Conservation (phyloP, 2,113 vertebrate species). For the Pongo abelii region DNA sequence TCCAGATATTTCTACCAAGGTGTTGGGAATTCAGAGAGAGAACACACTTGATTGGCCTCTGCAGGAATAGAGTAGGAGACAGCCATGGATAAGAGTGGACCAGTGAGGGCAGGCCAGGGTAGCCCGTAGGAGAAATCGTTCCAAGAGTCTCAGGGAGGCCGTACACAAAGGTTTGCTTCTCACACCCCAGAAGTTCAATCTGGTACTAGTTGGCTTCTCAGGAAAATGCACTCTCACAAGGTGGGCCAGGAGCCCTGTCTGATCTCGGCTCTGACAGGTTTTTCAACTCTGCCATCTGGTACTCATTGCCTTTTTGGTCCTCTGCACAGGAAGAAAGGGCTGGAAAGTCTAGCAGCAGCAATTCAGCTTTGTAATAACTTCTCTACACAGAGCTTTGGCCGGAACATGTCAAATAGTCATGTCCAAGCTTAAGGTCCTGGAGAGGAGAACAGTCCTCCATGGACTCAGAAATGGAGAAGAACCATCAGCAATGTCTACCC, state of each 20-base stretch:
- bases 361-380: background rate
- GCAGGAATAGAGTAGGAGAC: fast-evolving
- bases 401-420: fast-evolving
- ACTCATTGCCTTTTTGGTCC: background rate
- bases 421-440: fast-evolving
- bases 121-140: fast-evolving
- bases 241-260: too few species aligned
- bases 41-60: fast-evolving
- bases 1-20: fast-evolving
- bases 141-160: background rate
- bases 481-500: background rate
- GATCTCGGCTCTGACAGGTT: fast-evolving
- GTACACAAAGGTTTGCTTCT: too few species aligned
- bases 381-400: fast-evolving
- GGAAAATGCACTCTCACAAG: background rate
- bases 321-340: background rate
- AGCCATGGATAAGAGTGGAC: fast-evolving
- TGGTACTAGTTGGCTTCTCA: background rate
- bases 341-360: too few species aligned
- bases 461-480: fast-evolving
- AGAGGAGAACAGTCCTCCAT: fast-evolving
- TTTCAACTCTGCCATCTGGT: background rate
- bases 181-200: background rate
- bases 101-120: fast-evolving
- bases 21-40: background rate